Percentiles rank a stretch among this genome's conserved stretches.
Conservation (phyloP, 2,113 vertebrate species). For the Anguilla japonica region DNA sequence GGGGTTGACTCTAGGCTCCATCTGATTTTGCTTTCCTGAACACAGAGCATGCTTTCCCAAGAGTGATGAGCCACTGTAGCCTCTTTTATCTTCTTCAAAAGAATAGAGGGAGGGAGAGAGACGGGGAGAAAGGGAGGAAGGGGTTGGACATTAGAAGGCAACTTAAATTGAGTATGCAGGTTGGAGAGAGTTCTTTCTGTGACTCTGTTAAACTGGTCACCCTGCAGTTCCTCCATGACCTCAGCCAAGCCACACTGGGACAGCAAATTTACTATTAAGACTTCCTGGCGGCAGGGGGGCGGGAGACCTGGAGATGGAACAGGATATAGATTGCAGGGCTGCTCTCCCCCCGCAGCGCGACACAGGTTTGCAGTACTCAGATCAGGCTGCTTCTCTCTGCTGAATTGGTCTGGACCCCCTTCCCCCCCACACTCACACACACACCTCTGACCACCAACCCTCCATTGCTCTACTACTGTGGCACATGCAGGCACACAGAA, state of each 20-base stretch:
- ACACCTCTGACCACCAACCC: neutral
- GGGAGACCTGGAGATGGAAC: slow-evolving; percentile 79
- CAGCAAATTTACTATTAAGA: slow-evolving; percentile 70
- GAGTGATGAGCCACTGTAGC: no score
- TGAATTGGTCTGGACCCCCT: slow-evolving; percentile 57
- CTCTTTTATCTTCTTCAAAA: neutral
- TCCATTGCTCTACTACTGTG: neutral
- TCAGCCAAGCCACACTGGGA: slow-evolving; percentile 59
- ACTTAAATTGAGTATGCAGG: slow-evolving; percentile 22
- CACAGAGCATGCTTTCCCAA: no score
- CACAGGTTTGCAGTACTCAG: slow-evolving; percentile 66
- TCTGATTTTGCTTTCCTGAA: no score
- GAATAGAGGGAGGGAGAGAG: neutral
- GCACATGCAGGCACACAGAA: slow-evolving; percentile 30
- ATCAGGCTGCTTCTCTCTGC: slow-evolving; percentile 67
- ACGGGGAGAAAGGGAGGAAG: neutral
- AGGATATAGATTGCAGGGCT: slow-evolving; percentile 76
- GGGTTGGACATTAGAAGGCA: neutral
- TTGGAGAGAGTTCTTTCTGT: slow-evolving; percentile 17
- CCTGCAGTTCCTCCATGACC: slow-evolving; percentile 20
- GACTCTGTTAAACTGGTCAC: slow-evolving; percentile 30
- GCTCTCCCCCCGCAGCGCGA: slow-evolving; percentile 77
- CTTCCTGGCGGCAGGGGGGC: slow-evolving; percentile 70
- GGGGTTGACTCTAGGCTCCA: neutral
- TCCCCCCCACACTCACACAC: neutral